Percentiles rank a stretch among this genome's conserved stretches.
Evolutionary conservation across 2,888 invertebrate species (phyloP).

Genomic region (Polydrusus cervinus): DNA sequence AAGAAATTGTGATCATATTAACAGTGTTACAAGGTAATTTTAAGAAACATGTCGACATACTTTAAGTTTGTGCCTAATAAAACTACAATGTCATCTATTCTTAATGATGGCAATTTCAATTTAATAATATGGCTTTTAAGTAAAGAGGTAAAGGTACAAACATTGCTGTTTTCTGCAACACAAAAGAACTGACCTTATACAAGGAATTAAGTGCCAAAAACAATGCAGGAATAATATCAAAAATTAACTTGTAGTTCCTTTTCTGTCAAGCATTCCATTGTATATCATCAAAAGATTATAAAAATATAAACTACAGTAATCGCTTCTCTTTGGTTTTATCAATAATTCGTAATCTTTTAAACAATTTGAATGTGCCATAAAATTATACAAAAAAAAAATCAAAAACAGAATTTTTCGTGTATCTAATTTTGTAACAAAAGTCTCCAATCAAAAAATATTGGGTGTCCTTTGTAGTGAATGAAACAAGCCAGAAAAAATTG

Average conservation of each 20-base stretch:
- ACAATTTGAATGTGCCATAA: not conserved
- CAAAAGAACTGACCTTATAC: too few species aligned
- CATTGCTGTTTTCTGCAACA: too few species aligned
- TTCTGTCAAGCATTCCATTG: constrained; percentile 5
- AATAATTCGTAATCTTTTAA: not conserved
- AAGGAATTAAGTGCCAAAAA: constrained; percentile 11
- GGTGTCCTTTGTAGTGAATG: not conserved
- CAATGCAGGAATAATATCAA: not conserved
- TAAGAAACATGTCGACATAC: too few species aligned
- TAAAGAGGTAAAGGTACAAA: too few species aligned
- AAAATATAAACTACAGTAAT: not conserved
- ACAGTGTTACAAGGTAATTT: too few species aligned
- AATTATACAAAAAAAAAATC: not conserved
- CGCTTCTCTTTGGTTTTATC: not conserved
- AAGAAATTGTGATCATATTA: too few species aligned
- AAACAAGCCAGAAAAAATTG: not conserved
- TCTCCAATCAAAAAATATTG: not conserved
- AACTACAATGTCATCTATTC: too few species aligned
- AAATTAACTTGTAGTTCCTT: constrained; percentile 7
- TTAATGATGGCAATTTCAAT: too few species aligned
- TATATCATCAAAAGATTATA: not conserved
- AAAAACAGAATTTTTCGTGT: not conserved
- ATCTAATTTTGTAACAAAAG: not conserved
- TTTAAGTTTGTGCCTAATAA: too few species aligned
- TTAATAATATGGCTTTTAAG: too few species aligned